These are phyloP conservation scores for Xestia sexstrigata DNA, from an alignment of 2,888 invertebrate species.

Conservation along the genomic window DNA sequence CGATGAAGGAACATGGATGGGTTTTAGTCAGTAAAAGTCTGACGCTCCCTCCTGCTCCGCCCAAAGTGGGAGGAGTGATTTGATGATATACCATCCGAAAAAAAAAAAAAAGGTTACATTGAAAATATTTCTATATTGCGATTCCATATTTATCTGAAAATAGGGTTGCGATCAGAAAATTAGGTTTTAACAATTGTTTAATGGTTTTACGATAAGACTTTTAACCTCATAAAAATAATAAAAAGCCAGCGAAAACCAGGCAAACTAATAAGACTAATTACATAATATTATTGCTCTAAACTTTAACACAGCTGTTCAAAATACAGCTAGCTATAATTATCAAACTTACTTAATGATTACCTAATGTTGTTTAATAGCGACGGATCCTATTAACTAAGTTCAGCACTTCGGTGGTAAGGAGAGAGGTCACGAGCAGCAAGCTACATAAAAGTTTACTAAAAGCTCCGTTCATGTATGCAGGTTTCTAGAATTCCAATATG, in stretches of 20 bases:
- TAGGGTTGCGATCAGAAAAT: not conserved
- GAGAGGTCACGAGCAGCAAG: constrained; percentile 21
- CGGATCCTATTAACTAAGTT: constrained; percentile 42
- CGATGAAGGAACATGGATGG: no score
- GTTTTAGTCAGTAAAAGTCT: no score
- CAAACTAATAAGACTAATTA: not conserved
- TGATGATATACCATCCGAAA: no score
- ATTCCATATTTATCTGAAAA: not conserved
- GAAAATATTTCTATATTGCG: not conserved
- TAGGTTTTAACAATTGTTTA: not conserved
- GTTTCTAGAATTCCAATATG: not conserved
- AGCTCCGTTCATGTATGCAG: not conserved
- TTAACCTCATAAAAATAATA: not conserved
- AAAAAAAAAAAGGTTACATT: not conserved
- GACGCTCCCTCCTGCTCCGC: no score
- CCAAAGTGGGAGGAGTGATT: no score
- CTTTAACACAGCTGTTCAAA: constrained; percentile 9
- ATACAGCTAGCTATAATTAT: constrained; percentile 32
- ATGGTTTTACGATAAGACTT: not conserved
- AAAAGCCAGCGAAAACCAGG: not conserved
- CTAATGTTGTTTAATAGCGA: constrained; percentile 45
- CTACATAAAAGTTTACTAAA: constrained; percentile 13
- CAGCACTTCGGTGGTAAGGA: constrained; percentile 14
- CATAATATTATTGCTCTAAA: not conserved
- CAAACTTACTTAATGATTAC: constrained; percentile 39